Evolutionary conservation across 2,888 invertebrate species (phyloP).

Genomic region (Merodon equestris): DNA sequence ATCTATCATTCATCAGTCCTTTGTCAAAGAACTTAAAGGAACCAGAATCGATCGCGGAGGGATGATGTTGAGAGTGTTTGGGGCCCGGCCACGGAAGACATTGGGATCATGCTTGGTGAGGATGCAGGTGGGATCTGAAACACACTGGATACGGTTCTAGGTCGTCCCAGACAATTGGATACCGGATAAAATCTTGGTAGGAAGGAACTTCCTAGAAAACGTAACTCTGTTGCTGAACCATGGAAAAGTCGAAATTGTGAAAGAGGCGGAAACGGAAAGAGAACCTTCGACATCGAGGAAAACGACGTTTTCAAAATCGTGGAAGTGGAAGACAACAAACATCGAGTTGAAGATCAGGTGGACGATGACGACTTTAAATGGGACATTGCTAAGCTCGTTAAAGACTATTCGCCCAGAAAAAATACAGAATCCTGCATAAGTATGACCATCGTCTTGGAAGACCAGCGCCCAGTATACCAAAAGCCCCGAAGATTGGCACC

Average conservation of each 20-base stretch:
- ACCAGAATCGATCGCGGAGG: background rate
- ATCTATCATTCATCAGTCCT: background rate
- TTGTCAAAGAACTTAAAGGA: background rate
- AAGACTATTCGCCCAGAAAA: background rate
- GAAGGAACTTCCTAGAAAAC: background rate
- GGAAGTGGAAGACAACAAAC: constrained; percentile 3
- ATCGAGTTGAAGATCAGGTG: background rate
- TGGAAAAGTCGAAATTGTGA: background rate
- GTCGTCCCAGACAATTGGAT: constrained; percentile 2
- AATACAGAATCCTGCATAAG: background rate
- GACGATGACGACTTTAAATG: background rate
- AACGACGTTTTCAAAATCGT: background rate
- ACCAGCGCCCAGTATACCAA: background rate
- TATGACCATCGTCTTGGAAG: background rate
- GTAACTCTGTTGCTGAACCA: background rate
- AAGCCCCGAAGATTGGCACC: too few relatives aligned
- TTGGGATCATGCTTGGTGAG: background rate
- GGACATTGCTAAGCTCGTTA: background rate
- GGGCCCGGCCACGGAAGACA: background rate
- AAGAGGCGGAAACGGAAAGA: background rate
- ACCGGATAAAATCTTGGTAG: background rate
- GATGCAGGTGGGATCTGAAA: background rate
- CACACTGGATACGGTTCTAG: background rate
- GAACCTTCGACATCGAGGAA: background rate
- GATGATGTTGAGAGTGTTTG: background rate